Evolutionary conservation across 2,797 vertebrate species (phyloP).

Genomic region (Galaxias olidus): DNA sequence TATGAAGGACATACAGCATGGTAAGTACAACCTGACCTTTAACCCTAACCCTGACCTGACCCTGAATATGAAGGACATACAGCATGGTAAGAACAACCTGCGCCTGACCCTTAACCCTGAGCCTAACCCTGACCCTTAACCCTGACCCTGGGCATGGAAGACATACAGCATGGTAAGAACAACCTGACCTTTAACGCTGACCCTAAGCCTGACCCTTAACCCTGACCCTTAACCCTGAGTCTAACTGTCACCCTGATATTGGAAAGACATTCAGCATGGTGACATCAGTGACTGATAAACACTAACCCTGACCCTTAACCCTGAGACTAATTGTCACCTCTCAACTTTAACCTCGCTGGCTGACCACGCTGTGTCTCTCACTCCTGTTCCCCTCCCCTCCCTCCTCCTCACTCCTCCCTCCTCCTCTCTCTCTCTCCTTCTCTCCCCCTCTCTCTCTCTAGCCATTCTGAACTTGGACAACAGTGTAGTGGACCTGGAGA

Average conservation of each 20-base stretch:
- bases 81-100: conserved; percentile 84
- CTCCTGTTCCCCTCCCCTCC: conserved; percentile 5
- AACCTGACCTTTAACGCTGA: too few species aligned
- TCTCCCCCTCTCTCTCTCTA: conserved; percentile 42
- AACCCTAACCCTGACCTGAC: too few species aligned
- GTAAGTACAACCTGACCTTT: conserved; percentile 68
- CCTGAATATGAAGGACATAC: conserved; percentile 96
- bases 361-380: conserved; percentile 33
- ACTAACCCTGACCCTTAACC: conserved; percentile 32
- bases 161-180: conserved; percentile 93
- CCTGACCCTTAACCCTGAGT: too few species aligned
- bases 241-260: too few species aligned
- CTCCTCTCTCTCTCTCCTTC: not conserved
- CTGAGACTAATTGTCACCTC: conserved; percentile 31
- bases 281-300: too few species aligned
- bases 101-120: too few species aligned
- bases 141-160: conserved; percentile 96
- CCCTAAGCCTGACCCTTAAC: too few species aligned
- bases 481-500: conserved; percentile 94
- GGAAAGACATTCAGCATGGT: too few species aligned
- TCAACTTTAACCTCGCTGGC: conserved; percentile 34
- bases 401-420: not conserved
- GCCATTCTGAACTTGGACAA: conserved; percentile 97
- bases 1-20: conserved; percentile 96
- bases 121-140: too few species aligned